phyloP scores from a whole-genome alignment of 2,888 invertebrate genomes.

The Spilarctia lutea region DNA sequence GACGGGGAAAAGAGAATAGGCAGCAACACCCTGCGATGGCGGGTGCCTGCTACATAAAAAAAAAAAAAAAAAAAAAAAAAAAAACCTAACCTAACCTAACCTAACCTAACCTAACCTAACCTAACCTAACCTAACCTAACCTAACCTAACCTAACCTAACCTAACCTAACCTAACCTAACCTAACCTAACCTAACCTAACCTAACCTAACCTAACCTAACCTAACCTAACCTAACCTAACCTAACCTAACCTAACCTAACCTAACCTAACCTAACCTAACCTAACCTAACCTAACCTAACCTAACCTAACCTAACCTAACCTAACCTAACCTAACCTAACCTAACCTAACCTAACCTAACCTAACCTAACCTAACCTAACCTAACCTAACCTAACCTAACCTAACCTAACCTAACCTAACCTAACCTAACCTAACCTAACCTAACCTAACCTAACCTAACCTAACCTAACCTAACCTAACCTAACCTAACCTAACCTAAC shows the following conservation, averaged over 20 bases:
- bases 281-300: slow-evolving; percentile 22
- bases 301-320: slow-evolving; percentile 23
- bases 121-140: slow-evolving; percentile 16
- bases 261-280: slow-evolving; percentile 22
- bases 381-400: slow-evolving; percentile 21
- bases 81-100: slow-evolving; percentile 16
- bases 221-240: slow-evolving; percentile 20
- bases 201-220: slow-evolving; percentile 21
- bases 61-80: too few relatives aligned
- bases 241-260: slow-evolving; percentile 21
- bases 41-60: too few relatives aligned
- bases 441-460: too few relatives aligned
- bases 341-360: slow-evolving; percentile 23
- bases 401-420: slow-evolving; percentile 15
- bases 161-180: slow-evolving; percentile 16
- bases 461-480: too few relatives aligned
- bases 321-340: slow-evolving; percentile 23
- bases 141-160: slow-evolving; percentile 16
- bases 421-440: slow-evolving; percentile 12
- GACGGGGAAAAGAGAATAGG: too few relatives aligned
- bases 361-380: slow-evolving; percentile 20
- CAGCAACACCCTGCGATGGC: too few relatives aligned
- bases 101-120: slow-evolving; percentile 16
- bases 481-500: too few relatives aligned
- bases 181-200: slow-evolving; percentile 20